These are phyloP conservation scores for Brachionus angularis DNA, from an alignment of 1,140 invertebrate species.

Conservation along the genomic window DNA sequence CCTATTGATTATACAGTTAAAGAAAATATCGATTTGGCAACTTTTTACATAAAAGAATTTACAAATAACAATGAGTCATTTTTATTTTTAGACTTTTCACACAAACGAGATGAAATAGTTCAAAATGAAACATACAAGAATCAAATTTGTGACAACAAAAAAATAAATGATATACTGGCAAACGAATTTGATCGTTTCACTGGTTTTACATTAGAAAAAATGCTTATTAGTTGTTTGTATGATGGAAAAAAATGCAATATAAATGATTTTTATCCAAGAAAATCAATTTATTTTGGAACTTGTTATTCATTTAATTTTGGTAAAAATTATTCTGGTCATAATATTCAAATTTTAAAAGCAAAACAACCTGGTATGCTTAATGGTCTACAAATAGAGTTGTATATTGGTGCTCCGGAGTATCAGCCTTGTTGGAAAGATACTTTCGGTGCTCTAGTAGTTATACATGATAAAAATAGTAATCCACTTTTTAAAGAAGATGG, in stretches of 20 bases:
- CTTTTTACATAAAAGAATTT: neutral
- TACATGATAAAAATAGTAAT: neutral
- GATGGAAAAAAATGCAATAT: conserved; percentile 3
- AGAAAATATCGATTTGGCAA: neutral
- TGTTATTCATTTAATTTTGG: conserved; percentile 38
- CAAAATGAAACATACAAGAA: neutral
- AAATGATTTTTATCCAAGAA: neutral
- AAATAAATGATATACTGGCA: neutral
- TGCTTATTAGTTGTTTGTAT: conserved; percentile 19
- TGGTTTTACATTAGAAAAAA: neutral
- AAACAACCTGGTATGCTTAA: conserved; percentile 1
- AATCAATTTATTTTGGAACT: neutral
- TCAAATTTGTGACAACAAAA: neutral
- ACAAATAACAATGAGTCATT: neutral
- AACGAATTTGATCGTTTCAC: neutral
- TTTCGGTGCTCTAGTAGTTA: neutral
- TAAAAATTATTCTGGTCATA: neutral
- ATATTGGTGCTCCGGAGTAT: conserved; percentile 14
- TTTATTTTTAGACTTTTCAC: neutral
- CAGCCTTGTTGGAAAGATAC: conserved; percentile 21
- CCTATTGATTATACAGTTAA: conserved; percentile 3
- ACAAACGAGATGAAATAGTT: neutral
- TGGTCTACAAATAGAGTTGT: conserved; percentile 6
- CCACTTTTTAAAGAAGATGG: conserved; percentile 17
- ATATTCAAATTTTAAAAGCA: neutral